Evolutionary conservation across 1,140 invertebrate genomes (phyloP).

Genomic region (Bombus pascuorum): DNA sequence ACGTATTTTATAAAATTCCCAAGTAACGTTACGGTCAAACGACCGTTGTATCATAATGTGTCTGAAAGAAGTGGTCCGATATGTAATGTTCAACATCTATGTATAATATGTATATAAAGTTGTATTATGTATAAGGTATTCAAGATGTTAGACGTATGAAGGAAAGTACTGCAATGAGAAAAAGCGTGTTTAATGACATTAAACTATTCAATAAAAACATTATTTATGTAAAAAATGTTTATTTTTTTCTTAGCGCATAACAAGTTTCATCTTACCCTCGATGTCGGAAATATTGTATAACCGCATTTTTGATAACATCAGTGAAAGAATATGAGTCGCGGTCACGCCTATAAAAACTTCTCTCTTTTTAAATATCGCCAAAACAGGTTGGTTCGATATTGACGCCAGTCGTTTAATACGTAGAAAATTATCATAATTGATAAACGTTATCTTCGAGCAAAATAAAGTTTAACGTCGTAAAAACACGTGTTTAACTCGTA

Average conservation of each 20-base stretch:
- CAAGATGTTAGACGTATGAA: slow-evolving; percentile 42
- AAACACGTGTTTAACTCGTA: not conserved
- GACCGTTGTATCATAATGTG: slow-evolving; percentile 30
- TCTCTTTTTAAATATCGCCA: not conserved
- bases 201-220: slow-evolving; percentile 71
- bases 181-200: slow-evolving; percentile 58
- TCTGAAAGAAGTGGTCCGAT: slow-evolving; percentile 2
- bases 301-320: slow-evolving; percentile 1
- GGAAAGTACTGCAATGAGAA: slow-evolving; percentile 47
- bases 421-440: not conserved
- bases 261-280: not conserved
- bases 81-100: slow-evolving; percentile 56
- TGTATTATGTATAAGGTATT: slow-evolving; percentile 68
- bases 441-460: not conserved
- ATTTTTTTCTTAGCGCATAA: slow-evolving; percentile 31
- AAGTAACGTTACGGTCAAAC: not conserved
- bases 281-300: slow-evolving; percentile 16
- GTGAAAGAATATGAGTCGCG: slow-evolving; percentile 8
- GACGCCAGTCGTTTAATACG: not conserved
- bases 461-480: not conserved
- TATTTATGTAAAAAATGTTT: slow-evolving; percentile 73
- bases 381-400: not conserved
- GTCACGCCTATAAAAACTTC: not conserved
- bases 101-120: slow-evolving; percentile 74
- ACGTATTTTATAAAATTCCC: not conserved